Conservation (phyloP, 2,888 invertebrate species). For the Monochamus alternatus region DNA sequence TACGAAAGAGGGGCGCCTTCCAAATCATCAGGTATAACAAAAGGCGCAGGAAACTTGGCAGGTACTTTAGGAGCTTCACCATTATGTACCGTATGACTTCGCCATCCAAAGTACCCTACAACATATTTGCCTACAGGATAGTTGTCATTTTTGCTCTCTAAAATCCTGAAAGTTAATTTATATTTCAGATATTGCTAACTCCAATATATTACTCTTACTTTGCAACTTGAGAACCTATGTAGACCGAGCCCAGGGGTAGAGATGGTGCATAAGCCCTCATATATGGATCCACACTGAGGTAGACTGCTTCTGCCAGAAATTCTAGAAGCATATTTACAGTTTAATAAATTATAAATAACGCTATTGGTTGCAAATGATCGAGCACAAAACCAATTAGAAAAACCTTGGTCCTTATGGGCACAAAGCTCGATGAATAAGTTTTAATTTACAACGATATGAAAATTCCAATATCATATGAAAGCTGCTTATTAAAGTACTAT, state of each 20-base stretch:
- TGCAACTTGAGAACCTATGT: slow-evolving; percentile 31
- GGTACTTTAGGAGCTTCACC: not conserved
- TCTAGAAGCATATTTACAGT: slow-evolving; percentile 70
- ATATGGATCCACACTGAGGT: slow-evolving; percentile 82
- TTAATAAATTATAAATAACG: too few relatives aligned
- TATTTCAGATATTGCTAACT: not conserved
- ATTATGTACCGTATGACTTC: slow-evolving; percentile 5
- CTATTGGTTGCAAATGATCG: too few relatives aligned
- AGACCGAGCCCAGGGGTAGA: slow-evolving; percentile 5
- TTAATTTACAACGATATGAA: too few relatives aligned
- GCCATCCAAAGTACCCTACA: slow-evolving; percentile 6
- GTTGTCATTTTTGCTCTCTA: slow-evolving; percentile 4
- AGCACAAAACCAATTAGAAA: too few relatives aligned
- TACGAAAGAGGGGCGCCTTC: slow-evolving; percentile 1
- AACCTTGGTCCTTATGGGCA: too few relatives aligned
- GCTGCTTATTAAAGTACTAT: too few relatives aligned
- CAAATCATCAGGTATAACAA: not conserved
- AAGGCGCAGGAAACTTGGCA: not conserved
- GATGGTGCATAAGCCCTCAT: slow-evolving; percentile 74
- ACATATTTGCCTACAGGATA: slow-evolving; percentile 10
- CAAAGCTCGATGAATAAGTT: too few relatives aligned
- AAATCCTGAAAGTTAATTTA: not conserved
- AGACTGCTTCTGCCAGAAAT: slow-evolving; percentile 79
- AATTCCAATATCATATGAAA: too few relatives aligned
- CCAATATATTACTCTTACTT: slow-evolving; percentile 21